Conservation (phyloP, 2,113 vertebrate genomes). For the Talpa occidentalis region DNA sequence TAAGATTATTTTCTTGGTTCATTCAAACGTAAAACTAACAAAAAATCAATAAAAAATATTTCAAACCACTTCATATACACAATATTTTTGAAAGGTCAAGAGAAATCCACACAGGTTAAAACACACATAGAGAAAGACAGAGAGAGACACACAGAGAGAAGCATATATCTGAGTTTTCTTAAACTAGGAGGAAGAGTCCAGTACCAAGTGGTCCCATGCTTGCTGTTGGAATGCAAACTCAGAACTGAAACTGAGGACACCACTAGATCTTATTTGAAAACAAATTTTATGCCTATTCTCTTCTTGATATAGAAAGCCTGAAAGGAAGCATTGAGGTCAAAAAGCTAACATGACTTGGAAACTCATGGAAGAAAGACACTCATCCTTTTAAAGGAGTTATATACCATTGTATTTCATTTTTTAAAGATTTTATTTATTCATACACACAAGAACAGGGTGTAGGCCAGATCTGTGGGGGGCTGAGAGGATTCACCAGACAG, state of each 20-base stretch:
- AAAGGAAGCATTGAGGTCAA: not conserved
- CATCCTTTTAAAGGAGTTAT: too few species aligned
- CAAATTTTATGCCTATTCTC: not conserved
- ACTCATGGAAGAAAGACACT: not conserved
- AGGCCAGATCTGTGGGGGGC: too few species aligned
- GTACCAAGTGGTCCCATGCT: conserved; percentile 23
- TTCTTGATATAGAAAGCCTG: conserved; percentile 1
- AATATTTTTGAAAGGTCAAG: not conserved
- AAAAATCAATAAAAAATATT: not conserved
- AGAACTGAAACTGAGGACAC: conserved; percentile 46
- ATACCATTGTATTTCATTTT: too few species aligned
- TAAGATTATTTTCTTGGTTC: not conserved
- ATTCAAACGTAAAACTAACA: not conserved
- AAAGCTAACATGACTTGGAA: not conserved
- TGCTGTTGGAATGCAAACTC: conserved; percentile 7
- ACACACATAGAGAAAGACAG: not conserved
- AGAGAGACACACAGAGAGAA: too few species aligned
- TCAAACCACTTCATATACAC: not conserved
- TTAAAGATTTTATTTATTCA: too few species aligned
- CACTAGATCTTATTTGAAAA: conserved; percentile 63
- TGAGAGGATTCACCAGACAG: too few species aligned
- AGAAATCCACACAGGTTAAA: not conserved
- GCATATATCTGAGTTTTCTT: not conserved
- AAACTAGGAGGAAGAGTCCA: conserved; percentile 51
- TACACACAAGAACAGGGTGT: too few species aligned